Percentiles rank a stretch among this genome's conserved stretches.
These are phyloP conservation scores for Drosophila grimshawi DNA, from an alignment of 1,140 invertebrate species.

Conservation along the genomic window DNA sequence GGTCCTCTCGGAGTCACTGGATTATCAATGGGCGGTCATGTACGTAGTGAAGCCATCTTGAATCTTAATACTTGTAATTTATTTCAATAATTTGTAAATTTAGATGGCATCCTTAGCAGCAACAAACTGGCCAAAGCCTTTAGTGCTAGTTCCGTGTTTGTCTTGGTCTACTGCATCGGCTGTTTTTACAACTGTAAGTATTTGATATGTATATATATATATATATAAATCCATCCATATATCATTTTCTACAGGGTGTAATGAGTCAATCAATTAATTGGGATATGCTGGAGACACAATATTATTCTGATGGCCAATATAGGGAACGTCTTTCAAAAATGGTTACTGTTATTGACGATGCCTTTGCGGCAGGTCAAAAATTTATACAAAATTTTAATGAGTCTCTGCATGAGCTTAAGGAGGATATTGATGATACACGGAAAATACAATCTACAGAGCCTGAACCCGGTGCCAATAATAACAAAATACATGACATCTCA, in stretches of 20 bases:
- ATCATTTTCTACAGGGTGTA: slow-evolving; percentile 90
- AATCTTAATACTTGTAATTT: not conserved
- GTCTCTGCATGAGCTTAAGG: slow-evolving; percentile 85
- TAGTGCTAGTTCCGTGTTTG: slow-evolving; percentile 96
- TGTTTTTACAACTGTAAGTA: slow-evolving; percentile 94
- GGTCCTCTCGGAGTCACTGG: slow-evolving; percentile 97
- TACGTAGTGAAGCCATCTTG: slow-evolving; percentile 86
- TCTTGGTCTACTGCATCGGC: slow-evolving; percentile 98
- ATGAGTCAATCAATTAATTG: slow-evolving; percentile 98
- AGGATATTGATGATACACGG: slow-evolving; percentile 80
- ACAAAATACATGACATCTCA: slow-evolving; percentile 29
- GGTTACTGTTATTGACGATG: slow-evolving; percentile 89
- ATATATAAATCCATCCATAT: slow-evolving; percentile 2
- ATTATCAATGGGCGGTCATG: slow-evolving; percentile 99
- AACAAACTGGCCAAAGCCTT: slow-evolving; percentile 96
- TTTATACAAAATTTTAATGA: slow-evolving; percentile 91
- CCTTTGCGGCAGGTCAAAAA: slow-evolving; percentile 91
- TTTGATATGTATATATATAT: slow-evolving; percentile 46
- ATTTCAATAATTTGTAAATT: not conserved
- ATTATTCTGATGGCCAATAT: slow-evolving; percentile 92
- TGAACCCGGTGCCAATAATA: slow-evolving; percentile 40
- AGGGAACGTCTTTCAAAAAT: slow-evolving; percentile 93
- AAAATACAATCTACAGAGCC: slow-evolving; percentile 51
- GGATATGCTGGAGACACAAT: slow-evolving; percentile 95
- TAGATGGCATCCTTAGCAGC: slow-evolving; percentile 99